phyloP scores from a whole-genome alignment of 2,113 vertebrate species.

The Platysternon megacephalum region DNA sequence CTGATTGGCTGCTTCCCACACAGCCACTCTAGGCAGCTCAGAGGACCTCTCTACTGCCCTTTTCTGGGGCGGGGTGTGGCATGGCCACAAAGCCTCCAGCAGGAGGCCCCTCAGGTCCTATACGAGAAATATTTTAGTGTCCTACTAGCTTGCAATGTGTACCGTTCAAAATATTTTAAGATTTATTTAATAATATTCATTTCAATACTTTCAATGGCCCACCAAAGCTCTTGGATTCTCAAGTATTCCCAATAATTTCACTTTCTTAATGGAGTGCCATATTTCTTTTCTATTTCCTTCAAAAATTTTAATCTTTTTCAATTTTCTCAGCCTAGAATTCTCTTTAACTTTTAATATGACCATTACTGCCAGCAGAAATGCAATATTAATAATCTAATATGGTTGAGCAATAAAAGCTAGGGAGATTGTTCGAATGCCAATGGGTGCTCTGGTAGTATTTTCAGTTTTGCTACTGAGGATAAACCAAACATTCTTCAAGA shows the following conservation, averaged over 20 bases:
- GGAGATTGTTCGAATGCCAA: not conserved
- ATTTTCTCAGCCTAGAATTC: not conserved
- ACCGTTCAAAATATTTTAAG: not conserved
- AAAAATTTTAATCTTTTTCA: not conserved
- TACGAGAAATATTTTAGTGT: no score
- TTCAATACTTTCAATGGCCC: not conserved
- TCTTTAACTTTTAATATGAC: not conserved
- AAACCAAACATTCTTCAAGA: not conserved
- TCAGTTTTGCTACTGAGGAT: not conserved
- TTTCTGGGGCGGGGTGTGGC: no score
- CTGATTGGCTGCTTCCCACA: no score
- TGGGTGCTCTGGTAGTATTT: fast-evolving
- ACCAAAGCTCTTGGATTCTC: not conserved
- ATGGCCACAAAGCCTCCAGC: no score
- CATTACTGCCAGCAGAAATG: fast-evolving
- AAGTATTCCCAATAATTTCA: not conserved
- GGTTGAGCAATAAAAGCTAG: not conserved
- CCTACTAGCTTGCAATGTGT: no score
- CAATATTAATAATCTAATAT: not conserved
- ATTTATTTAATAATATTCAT: not conserved
- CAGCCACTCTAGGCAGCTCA: no score
- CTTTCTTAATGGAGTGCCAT: not conserved
- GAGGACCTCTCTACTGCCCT: no score
- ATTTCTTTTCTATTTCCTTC: not conserved
- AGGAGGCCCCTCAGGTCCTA: no score